Base-by-base conservation (phyloP, 1,140 invertebrate species). In the Ladona fulva region DNA sequence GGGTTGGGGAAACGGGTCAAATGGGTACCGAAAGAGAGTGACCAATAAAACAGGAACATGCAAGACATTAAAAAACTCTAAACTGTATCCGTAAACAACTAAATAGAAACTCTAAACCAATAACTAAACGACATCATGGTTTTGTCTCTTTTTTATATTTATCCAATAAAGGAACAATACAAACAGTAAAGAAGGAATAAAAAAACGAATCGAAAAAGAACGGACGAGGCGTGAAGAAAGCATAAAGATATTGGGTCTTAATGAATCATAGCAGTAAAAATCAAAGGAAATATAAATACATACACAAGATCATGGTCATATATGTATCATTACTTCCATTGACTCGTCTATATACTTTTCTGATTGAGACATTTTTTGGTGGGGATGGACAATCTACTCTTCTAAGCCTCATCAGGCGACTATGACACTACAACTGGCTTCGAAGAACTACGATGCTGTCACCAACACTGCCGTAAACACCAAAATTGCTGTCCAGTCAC, bases 261-360 rank as follows among this genome's bases (percentile, higher is more conserved):
- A 66, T 37, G 29, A 66, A 66, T 66, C 16, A 66, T 66, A 66
- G 52, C 52, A 66, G 52, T 66, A 66, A 66, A 66, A 66, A 66
- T 66, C 52, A 66, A 66, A 66, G 52, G 52, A 66, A 66, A 66
- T 66, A 66, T 66, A 66, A 66, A 66, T 66, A 66, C 52, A 66
- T 66, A 66, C 52, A 66, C 52, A 66, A 66, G 52, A 66, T 19
- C 14, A 66, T 66, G 52, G 52, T 19, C n/a, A 66, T 66, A 66
- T 66, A 66, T 66, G 52, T 66, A 66, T 66, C 3, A 66, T 66
- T 19, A 66, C 52, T 16, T 66, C 52, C 52, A 66, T 37, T 66
- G 52, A 66, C n/a, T 66, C 52, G 29, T 66, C 52, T 66, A 66
- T 66, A 37, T 37, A 37, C 29, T 37, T 37, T 66, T 66, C 12